Percentiles rank a stretch among this genome's conserved stretches.
phyloP scores from a whole-genome alignment of 2,797 vertebrate species.

The Acipenser oxyrinchus region DNA sequence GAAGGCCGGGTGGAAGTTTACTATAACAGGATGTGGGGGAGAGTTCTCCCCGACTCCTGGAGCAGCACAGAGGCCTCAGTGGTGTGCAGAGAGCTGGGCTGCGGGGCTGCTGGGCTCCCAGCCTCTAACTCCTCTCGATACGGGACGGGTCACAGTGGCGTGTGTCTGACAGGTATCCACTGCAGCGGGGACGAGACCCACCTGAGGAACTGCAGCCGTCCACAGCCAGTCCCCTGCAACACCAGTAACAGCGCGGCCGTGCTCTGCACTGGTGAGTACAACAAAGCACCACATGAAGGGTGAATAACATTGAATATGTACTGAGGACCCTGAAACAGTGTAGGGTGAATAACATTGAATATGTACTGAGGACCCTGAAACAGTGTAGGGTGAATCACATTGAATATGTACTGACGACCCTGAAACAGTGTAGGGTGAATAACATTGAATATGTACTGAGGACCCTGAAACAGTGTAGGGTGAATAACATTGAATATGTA shows the following conservation, averaged over 20 bases:
- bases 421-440: not conserved
- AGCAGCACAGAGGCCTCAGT: conserved; percentile 35
- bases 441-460: not conserved
- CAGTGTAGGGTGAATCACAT: not conserved
- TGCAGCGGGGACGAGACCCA: conserved; percentile 32
- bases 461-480: too few species aligned
- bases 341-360: too few species aligned
- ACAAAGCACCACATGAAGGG: not conserved
- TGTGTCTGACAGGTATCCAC: conserved; percentile 26
- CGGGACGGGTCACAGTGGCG: conserved; percentile 15
- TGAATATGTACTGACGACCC: not conserved
- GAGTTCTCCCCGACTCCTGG: conserved; percentile 37
- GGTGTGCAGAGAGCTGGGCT: conserved; percentile 48
- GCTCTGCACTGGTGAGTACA: conserved; percentile 19
- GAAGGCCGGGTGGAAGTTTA: conserved; percentile 42
- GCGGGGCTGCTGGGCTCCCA: conserved; percentile 34
- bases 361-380: too few species aligned
- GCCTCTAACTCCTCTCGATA: conserved; percentile 15
- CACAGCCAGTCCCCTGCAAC: conserved; percentile 20
- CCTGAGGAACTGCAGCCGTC: conserved; percentile 25
- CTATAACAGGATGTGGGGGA: conserved; percentile 37
- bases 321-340: too few species aligned
- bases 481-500: too few species aligned
- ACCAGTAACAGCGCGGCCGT: conserved; percentile 16
- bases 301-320: not conserved